Base-by-base conservation (phyloP, 2,888 invertebrate species). In the Harpalus rufipes region DNA sequence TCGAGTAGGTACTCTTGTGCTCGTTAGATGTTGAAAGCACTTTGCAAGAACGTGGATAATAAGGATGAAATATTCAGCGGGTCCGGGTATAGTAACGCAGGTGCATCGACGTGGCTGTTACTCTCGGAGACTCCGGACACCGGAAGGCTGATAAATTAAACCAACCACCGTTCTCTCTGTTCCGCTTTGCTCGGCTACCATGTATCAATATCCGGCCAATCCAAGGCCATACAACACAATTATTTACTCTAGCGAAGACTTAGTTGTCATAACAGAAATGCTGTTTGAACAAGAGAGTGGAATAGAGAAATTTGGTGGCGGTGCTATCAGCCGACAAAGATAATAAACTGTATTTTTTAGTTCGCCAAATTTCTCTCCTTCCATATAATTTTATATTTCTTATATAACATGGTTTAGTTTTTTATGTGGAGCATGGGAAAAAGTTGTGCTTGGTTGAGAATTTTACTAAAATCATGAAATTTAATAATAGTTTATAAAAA, bases 81-180 rank as follows among this genome's bases (percentile, higher is more conserved):
- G 86, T 87, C 85, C 86, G 85, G 89, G 87, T 89, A 39, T 44
- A 4, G 68, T 68, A 68, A 32, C 63, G 88, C 90, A 90, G 90
- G 90, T 90, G 90, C 89, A 89, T 88, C 89, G 89, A 88, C 82
- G 72, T 59, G 32, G 88, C 89, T 89, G 87, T 89, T 89, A 89
- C 86, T 87, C 58, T 32, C 68, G 68, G 63, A 10, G 32, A 32
- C 32, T 63, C 63, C 63, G 63, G 63, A 63, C 63, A 8, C 63
- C 63, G 63, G 63, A 25, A 32, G 32, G 58, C 72, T 82, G 82
- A 82, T 82, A 82, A 82, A 82, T 82, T 72, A 82, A 82, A 74
- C 58, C 72, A 16, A n/a, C 61, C 18, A 18, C 16, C 41, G 18
- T 68, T 14, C 44, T 7, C 44, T 5, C 5, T 32, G 32, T 5